Base-by-base conservation (phyloP, 1,140 invertebrate species). In the Zaprionus kolodkinae region DNA sequence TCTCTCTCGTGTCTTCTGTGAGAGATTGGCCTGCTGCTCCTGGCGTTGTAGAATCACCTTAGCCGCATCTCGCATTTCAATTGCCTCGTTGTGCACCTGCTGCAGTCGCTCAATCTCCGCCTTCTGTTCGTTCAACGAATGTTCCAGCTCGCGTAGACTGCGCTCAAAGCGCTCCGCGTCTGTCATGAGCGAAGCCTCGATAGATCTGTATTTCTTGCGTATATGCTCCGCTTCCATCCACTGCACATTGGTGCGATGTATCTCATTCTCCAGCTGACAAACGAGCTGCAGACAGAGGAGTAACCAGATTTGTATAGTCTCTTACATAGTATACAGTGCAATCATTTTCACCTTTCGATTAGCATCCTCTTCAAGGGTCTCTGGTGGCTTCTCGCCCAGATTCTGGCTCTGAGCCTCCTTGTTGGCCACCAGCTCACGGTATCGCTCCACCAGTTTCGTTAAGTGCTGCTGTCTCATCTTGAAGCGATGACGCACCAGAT, bases 171-270 rank as follows among this genome's bases (percentile, higher is more conserved):
- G 94, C 1, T 95, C 94, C 0, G 95, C 94, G 82, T 96, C 96
- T 54, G 94, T 94, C 82, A 95, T 94, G 0, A 97, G 85, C n/a
- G 95, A 95, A 66, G 94, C 94, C 78, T 95, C 93, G n/a, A 97
- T 96, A 7, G 94, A 95, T 54, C 93, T 93, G 78, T 97, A 97
- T 84, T 96, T 97, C 91, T 96, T 96, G 68, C 95, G 94, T 1
- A 97, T 94, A 66, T 96, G 94, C 79, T 96, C 95, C 2, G 96
- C 96, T 92, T 97, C 96, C 92, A 96, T 95, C 93, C 95, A 95
- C 93, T 96, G 96, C 38, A 97, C 95, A 59, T 96, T 94, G 3
- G 96, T 94, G 72, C 95, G 94, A 83, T 97, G 96, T 45, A 96
- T 96, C 82, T 95, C 94, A 92, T 96, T 97, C 92, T 96, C 96